Conservation (phyloP, 2,113 vertebrate genomes). For the Cynopterus brachyotis region DNA sequence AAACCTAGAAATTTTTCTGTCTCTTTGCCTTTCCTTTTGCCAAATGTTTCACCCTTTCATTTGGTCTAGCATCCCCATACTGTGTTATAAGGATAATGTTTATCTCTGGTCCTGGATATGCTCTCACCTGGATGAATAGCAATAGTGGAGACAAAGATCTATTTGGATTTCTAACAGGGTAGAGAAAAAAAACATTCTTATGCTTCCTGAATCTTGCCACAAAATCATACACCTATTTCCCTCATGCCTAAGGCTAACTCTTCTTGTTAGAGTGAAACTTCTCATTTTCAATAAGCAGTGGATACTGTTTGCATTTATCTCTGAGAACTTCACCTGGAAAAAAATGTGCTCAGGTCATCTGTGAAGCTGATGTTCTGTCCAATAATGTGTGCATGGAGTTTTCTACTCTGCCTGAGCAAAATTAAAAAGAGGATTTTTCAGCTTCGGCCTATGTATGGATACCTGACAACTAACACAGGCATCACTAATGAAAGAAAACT, state of each 20-base stretch:
- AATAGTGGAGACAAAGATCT: neutral
- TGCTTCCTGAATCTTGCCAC: slow-evolving; percentile 27
- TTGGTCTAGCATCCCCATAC: neutral
- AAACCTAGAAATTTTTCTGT: neutral
- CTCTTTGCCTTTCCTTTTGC: neutral
- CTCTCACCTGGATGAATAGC: neutral
- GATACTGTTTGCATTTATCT: slow-evolving; percentile 36
- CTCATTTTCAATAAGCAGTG: slow-evolving; percentile 44
- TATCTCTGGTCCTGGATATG: neutral
- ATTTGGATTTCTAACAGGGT: neutral
- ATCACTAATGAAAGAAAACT: neutral
- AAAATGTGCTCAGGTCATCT: slow-evolving; percentile 23
- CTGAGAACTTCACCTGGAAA: slow-evolving; percentile 28
- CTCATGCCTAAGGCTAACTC: slow-evolving; percentile 1
- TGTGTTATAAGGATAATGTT: neutral
- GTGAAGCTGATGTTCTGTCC: neutral
- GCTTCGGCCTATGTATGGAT: neutral
- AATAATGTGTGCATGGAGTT: neutral
- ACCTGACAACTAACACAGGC: neutral
- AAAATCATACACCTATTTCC: neutral
- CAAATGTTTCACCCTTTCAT: neutral
- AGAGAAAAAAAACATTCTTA: neutral
- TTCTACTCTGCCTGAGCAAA: slow-evolving; percentile 24
- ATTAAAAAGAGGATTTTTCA: slow-evolving; percentile 35
- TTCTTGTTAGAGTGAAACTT: slow-evolving; percentile 30